Percentiles rank a stretch among this genome's conserved stretches.
phyloP scores from a whole-genome alignment of 2,113 vertebrate species.

The Channa maculata region DNA sequence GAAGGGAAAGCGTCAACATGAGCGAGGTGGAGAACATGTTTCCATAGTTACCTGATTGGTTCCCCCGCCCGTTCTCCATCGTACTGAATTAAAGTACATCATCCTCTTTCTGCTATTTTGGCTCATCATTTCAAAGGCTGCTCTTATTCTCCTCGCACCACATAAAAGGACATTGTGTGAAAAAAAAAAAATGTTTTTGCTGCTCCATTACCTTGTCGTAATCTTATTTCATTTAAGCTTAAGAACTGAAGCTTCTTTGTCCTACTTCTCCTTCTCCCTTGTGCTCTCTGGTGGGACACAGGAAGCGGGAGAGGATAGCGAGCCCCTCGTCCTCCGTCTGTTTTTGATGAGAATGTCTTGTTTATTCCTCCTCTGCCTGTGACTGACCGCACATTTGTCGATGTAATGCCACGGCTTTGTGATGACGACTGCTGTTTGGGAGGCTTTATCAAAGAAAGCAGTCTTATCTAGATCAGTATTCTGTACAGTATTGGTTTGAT shows the following conservation, averaged over 20 bases:
- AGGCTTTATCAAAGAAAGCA: slow-evolving; percentile 32
- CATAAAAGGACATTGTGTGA: slow-evolving; percentile 51
- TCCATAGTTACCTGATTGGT: slow-evolving; percentile 67
- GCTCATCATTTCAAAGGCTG: slow-evolving; percentile 44
- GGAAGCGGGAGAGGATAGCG: slow-evolving; percentile 5
- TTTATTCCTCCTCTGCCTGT: background rate
- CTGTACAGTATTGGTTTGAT: slow-evolving; percentile 31
- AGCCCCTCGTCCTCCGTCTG: background rate
- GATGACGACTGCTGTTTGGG: slow-evolving; percentile 29
- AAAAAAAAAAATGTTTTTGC: slow-evolving; percentile 23
- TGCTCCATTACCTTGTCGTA: slow-evolving; percentile 66
- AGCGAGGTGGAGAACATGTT: slow-evolving; percentile 41
- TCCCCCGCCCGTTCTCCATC: slow-evolving; percentile 1
- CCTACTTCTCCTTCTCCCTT: slow-evolving; percentile 13
- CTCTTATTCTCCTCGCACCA: slow-evolving; percentile 38
- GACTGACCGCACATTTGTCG: slow-evolving; percentile 17
- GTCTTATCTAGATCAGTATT: slow-evolving; percentile 52
- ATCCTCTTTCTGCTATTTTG: slow-evolving; percentile 43
- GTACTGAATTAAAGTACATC: slow-evolving; percentile 55
- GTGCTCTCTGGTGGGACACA: slow-evolving; percentile 10
- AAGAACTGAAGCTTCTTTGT: slow-evolving; percentile 58
- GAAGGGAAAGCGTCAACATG: slow-evolving; percentile 1
- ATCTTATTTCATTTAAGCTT: slow-evolving; percentile 58
- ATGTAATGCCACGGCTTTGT: slow-evolving; percentile 16
- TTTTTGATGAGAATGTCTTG: background rate